Base-by-base conservation (phyloP, 2,888 invertebrate species). In the Callosobruchus maculatus region DNA sequence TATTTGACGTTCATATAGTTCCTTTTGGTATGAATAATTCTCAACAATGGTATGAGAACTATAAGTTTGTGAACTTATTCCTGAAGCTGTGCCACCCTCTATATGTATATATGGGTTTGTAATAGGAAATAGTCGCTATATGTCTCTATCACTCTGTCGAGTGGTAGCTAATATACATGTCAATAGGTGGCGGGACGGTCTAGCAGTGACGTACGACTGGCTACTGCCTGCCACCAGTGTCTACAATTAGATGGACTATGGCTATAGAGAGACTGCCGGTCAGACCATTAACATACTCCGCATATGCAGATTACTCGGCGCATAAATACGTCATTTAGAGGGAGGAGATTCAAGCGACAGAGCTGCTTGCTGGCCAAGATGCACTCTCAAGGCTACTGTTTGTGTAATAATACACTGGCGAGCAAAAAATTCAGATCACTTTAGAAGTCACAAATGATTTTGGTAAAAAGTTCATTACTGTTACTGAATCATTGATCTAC, bases 141-240 rank as follows among this genome's bases (percentile, higher is more conserved):
- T 80, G 82, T 83, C 82, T 81, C 82, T 81, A 83, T 83, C 83
- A 82, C 80, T 81, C 80, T 49, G 49, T 7, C 49, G 7, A 49
- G 49, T 49, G 3, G 5, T 49, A 49, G 76, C 81, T 81, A 82
- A 83, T 82, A 83, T 83, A 83, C 82, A 83, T 82, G 83, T 83
- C 83, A 83, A 83, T 83, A 83, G 83, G 79, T 77, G 77, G 78
- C 77, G 76, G 78, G 81, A 81, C 82, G 80, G 79, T 80, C 83
- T 80, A 82, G 78, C 67, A 67, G 75, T 80, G 79, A 81, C 78
- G 73, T 78, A 78, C 75, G 80, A 80, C 82, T 78, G 79, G 82
- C 83, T 80, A 84, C 85, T 84, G 84, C 84, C 85, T 83, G 82
- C 85, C 85, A 84, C 85, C 85, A 85, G 49, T 49, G 49, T 49